Evolutionary conservation across 64 coral and sea anemone species (phyloP).

Genomic region (Stichodactyla helianthus): DNA sequence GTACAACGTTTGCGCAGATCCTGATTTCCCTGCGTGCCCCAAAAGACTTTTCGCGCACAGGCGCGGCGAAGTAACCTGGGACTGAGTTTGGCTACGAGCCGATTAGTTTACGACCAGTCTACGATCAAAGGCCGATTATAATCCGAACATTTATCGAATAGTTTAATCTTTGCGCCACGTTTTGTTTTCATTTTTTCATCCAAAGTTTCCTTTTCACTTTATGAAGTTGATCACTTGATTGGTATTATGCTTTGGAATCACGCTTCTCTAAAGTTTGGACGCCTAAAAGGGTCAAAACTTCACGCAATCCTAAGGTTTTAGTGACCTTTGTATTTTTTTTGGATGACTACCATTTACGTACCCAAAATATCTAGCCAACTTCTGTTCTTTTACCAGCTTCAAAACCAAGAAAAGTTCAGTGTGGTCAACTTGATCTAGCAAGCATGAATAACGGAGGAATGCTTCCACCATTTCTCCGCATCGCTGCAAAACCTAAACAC

Average conservation of each 20-base stretch:
- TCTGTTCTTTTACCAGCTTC: neutral
- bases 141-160: neutral
- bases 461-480: constrained; percentile 30
- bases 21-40: no score
- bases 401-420: neutral
- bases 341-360: neutral
- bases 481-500: constrained; percentile 45
- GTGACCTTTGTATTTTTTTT: neutral
- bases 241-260: neutral
- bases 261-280: neutral
- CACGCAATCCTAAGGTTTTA: neutral
- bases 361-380: neutral
- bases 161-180: neutral
- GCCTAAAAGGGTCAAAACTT: neutral
- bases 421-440: neutral
- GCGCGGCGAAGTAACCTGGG: no score
- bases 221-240: neutral
- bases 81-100: neutral
- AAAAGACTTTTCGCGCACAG: no score
- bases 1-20: no score
- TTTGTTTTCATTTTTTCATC: neutral
- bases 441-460: neutral
- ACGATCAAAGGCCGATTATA: neutral
- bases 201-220: neutral
- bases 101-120: neutral